Evolutionary conservation across 1,140 invertebrate genomes (phyloP), one percentile per base, ranked within the genome.

Genomic region (Procambarus virginalis): DNA sequence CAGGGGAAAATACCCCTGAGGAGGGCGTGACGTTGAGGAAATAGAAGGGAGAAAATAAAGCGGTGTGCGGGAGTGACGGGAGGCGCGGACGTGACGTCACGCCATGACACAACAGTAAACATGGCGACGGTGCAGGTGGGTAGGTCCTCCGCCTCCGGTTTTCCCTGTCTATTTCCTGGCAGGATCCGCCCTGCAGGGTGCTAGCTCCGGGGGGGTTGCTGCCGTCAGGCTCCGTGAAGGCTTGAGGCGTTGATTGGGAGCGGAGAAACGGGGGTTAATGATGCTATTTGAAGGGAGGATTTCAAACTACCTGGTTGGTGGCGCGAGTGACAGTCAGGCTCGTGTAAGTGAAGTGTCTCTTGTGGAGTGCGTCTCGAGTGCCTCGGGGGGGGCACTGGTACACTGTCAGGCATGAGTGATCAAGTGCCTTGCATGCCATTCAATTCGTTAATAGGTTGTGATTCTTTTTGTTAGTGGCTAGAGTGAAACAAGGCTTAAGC

Each of bases 121-220:
- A 89, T 89, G 88, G 88, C 88, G 81, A 55, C 22, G n/a, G 51
- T 58, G n/a, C 88, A 89, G 88, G 88, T 89, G 79, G 82, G 88
- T 83, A 49, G 75, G 5, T 76, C 78, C 55, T 78, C 76, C 51
- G 51, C 49, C 76, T 81, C 64, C 51, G 46, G n/a, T 81, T 55
- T 73, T 68, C 20, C 12, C 22, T n/a, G 6, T 0, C 9, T 12
- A 17, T 78, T 34, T 77, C 55, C 34, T 70, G 2, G 8, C 9
- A 70, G 55, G 6, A 6, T 10, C 4, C 34, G 3, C 20, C 14
- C 34, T 64, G 80, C 4, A 64, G 55, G 17, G 6, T 22, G 12
- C 17, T 4, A 68, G 51, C 8, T 9, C 49, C 9, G 0, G n/a
- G 3, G n/a, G 3, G 17, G 17, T 55, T 49, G 20, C 34, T 9